Conservation (phyloP, 2,113 vertebrate genomes). For the Pygoscelis adeliae region DNA sequence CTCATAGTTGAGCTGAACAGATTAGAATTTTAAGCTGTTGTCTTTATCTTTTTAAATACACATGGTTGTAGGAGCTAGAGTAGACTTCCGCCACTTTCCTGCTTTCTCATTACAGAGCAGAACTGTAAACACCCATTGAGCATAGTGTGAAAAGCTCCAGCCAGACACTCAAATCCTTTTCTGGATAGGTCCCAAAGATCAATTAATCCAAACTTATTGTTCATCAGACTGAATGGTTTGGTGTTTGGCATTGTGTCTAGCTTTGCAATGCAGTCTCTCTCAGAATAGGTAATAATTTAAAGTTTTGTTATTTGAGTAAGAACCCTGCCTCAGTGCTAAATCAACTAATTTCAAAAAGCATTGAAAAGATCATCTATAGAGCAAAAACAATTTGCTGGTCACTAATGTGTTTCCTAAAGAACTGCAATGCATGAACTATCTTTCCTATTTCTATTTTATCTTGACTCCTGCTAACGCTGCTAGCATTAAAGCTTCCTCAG, state of each 20-base stretch:
- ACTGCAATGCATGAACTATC: neutral
- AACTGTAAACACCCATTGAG: neutral
- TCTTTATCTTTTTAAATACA: neutral
- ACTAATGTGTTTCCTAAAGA: neutral
- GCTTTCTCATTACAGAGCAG: constrained; percentile 19
- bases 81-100: neutral
- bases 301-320: neutral
- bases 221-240: constrained; percentile 16
- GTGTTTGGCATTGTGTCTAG: neutral
- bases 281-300: neutral
- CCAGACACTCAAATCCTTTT: constrained; percentile 49
- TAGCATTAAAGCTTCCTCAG: neutral
- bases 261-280: neutral
- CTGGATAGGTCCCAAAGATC: constrained; percentile 43
- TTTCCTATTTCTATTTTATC: neutral
- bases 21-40: constrained; percentile 25
- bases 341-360: neutral
- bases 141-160: neutral
- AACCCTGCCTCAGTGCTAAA: neutral
- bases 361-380: neutral
- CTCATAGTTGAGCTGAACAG: neutral
- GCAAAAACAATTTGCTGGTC: neutral
- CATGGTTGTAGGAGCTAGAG: neutral
- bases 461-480: neutral
- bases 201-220: constrained; percentile 38